phyloP scores from a whole-genome alignment of 2,113 vertebrate genomes.

The Pluvianellus socialis region DNA sequence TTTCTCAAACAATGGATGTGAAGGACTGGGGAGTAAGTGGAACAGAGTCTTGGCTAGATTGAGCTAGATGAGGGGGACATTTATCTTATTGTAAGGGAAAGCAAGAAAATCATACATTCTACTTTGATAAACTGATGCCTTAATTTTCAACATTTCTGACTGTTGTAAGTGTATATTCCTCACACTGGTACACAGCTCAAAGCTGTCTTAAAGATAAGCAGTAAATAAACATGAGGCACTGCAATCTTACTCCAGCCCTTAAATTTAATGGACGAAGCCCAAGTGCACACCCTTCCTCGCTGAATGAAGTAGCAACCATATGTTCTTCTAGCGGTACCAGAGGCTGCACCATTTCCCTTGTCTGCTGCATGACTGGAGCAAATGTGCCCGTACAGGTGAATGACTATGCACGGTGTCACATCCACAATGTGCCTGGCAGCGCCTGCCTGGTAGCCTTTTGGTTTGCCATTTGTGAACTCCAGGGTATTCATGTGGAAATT shows the following conservation, averaged over 20 bases:
- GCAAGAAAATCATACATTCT: neutral
- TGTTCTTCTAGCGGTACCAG: neutral
- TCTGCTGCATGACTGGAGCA: neutral
- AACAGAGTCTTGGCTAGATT: neutral
- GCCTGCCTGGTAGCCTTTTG: neutral
- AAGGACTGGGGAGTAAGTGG: neutral
- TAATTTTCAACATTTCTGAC: neutral
- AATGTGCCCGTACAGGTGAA: accelerated
- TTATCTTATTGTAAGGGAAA: neutral
- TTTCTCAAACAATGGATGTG: neutral
- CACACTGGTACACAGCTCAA: neutral
- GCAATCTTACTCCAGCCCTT: neutral
- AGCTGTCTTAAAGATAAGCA: neutral
- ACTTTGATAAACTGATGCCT: neutral
- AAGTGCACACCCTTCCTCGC: neutral
- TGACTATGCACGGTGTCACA: neutral
- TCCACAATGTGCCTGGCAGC: neutral
- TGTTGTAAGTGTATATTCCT: neutral
- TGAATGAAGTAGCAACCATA: neutral
- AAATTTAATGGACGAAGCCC: neutral
- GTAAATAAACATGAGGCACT: neutral
- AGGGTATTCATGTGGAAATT: neutral
- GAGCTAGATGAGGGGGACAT: neutral
- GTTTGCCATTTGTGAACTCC: neutral
- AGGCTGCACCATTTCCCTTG: accelerated